Evolutionary conservation across 2,113 vertebrate species (phyloP).

Genomic region (Rhagologus leucostigma): DNA sequence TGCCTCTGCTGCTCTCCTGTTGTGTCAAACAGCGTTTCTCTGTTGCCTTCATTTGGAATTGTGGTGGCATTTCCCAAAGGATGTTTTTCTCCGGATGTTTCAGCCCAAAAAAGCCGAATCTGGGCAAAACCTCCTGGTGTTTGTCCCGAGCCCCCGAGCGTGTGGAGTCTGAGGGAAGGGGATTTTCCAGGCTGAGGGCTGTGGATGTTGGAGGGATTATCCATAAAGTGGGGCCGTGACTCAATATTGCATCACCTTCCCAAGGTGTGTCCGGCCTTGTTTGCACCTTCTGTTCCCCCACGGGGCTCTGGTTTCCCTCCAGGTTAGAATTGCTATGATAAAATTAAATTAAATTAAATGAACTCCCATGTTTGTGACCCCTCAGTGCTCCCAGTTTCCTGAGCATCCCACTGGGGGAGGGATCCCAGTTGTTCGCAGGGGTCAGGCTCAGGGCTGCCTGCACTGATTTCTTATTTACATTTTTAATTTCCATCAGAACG

Average conservation of each 20-base stretch:
- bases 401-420: background rate
- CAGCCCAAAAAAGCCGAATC: background rate
- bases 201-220: background rate
- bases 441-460: background rate
- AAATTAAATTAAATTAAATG: background rate
- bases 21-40: background rate
- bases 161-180: background rate
- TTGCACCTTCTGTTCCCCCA: background rate
- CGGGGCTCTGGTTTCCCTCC: background rate
- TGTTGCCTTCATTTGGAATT: background rate
- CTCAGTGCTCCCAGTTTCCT: background rate
- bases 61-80: background rate
- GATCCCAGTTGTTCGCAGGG: background rate
- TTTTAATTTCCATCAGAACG: background rate
- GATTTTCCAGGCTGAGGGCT: background rate
- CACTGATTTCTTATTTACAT: background rate
- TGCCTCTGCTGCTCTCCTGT: background rate
- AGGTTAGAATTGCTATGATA: background rate
- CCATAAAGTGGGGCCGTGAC: background rate
- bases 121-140: background rate
- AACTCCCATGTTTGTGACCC: background rate
- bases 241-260: slow-evolving; percentile 37
- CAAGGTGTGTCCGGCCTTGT: background rate
- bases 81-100: background rate
- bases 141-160: background rate